phyloP scores from a whole-genome alignment of 2,797 vertebrate genomes.

The Euthynnus affinis region DNA sequence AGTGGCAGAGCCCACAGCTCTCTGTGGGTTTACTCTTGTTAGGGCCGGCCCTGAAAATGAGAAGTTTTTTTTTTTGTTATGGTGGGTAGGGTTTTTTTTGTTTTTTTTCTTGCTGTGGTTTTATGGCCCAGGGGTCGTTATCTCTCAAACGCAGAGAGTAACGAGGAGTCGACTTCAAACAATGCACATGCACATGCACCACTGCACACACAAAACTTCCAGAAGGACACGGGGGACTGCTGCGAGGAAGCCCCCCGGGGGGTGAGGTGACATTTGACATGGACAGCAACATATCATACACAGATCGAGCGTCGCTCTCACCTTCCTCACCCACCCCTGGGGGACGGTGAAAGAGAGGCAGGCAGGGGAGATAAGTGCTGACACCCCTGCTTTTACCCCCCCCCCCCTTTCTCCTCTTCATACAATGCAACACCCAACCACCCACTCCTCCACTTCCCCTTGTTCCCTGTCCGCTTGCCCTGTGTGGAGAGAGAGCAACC shows the following conservation, averaged over 20 bases:
- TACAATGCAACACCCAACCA: constrained; percentile 40
- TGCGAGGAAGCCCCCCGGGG: constrained; percentile 66
- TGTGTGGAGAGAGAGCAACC: constrained; percentile 35
- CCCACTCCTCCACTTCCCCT: constrained; percentile 46
- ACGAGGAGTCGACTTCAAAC: constrained; percentile 56
- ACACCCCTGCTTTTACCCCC: constrained; percentile 44
- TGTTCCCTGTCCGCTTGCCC: constrained; percentile 47
- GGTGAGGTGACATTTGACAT: constrained; percentile 81
- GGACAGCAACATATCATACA: constrained; percentile 72
- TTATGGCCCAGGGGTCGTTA: constrained; percentile 67
- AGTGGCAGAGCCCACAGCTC: constrained; percentile 54
- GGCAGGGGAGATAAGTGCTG: constrained; percentile 69
- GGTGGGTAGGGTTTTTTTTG: constrained; percentile 35
- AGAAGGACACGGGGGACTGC: constrained; percentile 68
- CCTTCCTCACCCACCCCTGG: constrained; percentile 48
- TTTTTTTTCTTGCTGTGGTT: constrained; percentile 38
- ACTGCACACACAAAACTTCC: constrained; percentile 60
- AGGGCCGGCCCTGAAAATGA: constrained; percentile 38
- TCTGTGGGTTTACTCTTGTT: constrained; percentile 47
- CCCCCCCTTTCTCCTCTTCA: constrained; percentile 47
- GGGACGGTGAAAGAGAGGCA: constrained; percentile 64
- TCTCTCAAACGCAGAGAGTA: constrained; percentile 68
- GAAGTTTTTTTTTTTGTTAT: constrained; percentile 44
- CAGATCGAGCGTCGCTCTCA: constrained; percentile 56
- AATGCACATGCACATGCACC: constrained; percentile 48